A percentile compares a stretch with the other conserved stretches of the same genome.
Evolutionary conservation across 2,888 invertebrate species (phyloP).

Genomic region (Nezara viridula): DNA sequence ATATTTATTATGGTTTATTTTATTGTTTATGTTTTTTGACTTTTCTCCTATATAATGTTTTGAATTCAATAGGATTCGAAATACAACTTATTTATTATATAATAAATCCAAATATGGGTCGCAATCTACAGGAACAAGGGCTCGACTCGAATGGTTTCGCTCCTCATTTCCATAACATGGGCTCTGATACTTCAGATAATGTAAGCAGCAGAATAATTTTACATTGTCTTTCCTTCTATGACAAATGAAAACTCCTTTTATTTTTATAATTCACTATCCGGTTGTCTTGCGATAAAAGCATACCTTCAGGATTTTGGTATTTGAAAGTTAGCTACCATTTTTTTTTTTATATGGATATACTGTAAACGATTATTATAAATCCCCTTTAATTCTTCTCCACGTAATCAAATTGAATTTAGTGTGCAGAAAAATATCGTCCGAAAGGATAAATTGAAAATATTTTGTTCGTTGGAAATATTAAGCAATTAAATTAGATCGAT

Average conservation of each 20-base stretch:
- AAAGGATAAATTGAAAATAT: too few species aligned
- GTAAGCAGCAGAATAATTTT: background rate
- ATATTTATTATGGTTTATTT: too few species aligned
- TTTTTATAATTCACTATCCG: background rate
- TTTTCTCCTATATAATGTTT: too few species aligned
- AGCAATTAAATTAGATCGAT: too few species aligned
- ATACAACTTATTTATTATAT: background rate
- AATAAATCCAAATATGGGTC: background rate
- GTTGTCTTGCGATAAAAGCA: background rate
- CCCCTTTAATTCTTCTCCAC: too few species aligned
- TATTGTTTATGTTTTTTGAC: too few species aligned
- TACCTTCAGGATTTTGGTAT: background rate
- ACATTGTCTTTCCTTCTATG: background rate
- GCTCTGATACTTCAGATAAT: background rate
- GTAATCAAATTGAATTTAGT: too few species aligned
- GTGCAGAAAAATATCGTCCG: too few species aligned
- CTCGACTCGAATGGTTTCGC: background rate
- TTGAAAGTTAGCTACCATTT: too few species aligned
- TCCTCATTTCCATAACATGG: slow-evolving; percentile 7
- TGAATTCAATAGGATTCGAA: background rate
- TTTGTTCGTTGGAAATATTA: too few species aligned
- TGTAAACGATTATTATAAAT: too few species aligned
- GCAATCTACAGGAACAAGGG: background rate
- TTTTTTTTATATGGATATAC: too few species aligned
- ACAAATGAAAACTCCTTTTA: background rate